Evolutionary conservation across 2,113 vertebrate genomes (phyloP).

Genomic region (Forbesichthys papilliferus): DNA sequence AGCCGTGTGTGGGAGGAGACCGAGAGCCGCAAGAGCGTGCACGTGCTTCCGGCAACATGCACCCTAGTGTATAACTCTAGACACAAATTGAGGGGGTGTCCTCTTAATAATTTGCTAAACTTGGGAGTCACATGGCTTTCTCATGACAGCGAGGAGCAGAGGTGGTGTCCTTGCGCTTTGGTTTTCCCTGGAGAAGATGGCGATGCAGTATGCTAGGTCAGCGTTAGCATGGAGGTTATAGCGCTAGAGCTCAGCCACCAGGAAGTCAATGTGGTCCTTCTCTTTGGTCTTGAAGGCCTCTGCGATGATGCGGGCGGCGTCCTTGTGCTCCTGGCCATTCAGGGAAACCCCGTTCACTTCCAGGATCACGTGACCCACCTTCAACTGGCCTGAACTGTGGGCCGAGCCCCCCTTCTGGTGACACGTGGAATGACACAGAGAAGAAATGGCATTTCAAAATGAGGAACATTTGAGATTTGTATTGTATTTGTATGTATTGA

Average conservation of each 20-base stretch:
- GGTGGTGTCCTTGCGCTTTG: too few relatives aligned
- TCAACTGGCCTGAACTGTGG: slow-evolving; percentile 86
- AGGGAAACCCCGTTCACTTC: slow-evolving; percentile 88
- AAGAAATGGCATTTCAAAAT: background rate
- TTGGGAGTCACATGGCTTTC: too few relatives aligned
- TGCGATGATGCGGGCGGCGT: slow-evolving; percentile 86
- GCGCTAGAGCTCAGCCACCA: slow-evolving; percentile 80
- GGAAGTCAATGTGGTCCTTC: slow-evolving; percentile 86
- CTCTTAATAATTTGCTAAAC: too few relatives aligned
- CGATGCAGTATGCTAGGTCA: too few relatives aligned
- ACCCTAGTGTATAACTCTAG: too few relatives aligned
- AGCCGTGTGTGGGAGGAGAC: too few relatives aligned
- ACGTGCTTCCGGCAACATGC: too few relatives aligned
- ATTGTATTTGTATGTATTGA: background rate
- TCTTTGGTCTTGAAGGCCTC: slow-evolving; percentile 95
- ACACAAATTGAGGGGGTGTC: too few relatives aligned
- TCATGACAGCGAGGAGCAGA: too few relatives aligned
- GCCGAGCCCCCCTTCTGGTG: slow-evolving; percentile 87
- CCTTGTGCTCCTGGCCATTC: slow-evolving; percentile 85
- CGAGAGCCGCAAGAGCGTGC: too few relatives aligned
- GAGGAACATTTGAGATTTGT: background rate
- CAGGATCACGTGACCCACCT: slow-evolving; percentile 91
- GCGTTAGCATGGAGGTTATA: slow-evolving; percentile 25
- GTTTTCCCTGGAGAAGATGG: too few relatives aligned
- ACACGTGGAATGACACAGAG: background rate